These are phyloP conservation scores for Bruchidius siliquastri DNA, from an alignment of 2,888 invertebrate genomes.

Conservation along the genomic window DNA sequence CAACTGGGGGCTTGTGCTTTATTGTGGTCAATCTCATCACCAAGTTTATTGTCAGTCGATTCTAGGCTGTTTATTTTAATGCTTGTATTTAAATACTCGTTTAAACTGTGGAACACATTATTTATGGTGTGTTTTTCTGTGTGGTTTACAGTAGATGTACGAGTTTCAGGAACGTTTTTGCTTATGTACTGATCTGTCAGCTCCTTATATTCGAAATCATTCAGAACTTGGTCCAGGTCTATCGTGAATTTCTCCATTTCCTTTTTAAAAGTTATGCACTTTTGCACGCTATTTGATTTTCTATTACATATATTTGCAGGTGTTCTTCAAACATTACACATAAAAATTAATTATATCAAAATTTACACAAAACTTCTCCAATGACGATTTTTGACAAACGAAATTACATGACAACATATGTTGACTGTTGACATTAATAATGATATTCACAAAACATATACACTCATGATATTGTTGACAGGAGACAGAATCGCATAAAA, in stretches of 20 bases:
- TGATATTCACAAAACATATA: no score
- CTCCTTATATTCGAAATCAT: conserved; percentile 78
- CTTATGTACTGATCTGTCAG: conserved; percentile 38
- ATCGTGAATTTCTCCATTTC: conserved; percentile 52
- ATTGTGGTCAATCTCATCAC: background rate
- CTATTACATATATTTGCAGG: background rate
- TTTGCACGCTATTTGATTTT: background rate
- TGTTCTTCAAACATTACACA: background rate
- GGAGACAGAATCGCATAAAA: no score
- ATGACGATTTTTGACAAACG: background rate
- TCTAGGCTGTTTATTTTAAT: conserved; percentile 22
- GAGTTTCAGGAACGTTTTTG: conserved; percentile 8
- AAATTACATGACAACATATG: background rate
- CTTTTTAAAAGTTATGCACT: background rate
- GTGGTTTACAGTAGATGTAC: conserved; percentile 5
- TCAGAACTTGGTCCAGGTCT: conserved; percentile 78
- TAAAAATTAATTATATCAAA: background rate
- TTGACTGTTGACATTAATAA: no score
- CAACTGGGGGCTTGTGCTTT: background rate
- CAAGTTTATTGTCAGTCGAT: background rate
- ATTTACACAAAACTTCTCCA: background rate
- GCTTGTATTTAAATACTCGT: conserved; percentile 56
- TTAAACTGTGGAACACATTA: conserved; percentile 60
- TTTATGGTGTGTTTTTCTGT: conserved; percentile 50
- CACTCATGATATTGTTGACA: no score